Conservation (phyloP, 2,797 vertebrate genomes). For the Tolypeutes matacus region DNA sequence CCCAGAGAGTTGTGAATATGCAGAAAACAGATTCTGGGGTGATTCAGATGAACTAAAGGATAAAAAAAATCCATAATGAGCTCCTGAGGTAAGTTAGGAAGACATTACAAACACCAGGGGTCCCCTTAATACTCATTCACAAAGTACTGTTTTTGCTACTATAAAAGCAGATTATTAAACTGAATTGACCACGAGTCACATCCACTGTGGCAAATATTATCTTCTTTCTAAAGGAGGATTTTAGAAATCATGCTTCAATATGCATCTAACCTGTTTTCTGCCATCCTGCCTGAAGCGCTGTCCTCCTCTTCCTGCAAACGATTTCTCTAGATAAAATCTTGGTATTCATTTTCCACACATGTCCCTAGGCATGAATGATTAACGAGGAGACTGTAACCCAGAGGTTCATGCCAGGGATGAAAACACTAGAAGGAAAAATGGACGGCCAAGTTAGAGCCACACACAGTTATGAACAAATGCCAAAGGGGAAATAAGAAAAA, state of each 20-base stretch:
- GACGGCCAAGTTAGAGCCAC: accelerated
- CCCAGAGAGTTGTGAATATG: accelerated
- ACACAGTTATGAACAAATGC: accelerated
- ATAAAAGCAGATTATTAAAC: background rate
- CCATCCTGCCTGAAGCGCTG: accelerated
- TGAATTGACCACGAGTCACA: accelerated
- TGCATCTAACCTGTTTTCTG: background rate
- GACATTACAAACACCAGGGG: accelerated
- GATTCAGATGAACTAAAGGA: background rate
- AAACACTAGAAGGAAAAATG: background rate
- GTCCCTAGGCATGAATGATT: background rate
- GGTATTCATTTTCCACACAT: accelerated
- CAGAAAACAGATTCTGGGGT: background rate
- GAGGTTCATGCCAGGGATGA: background rate
- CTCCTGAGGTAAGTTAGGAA: accelerated
- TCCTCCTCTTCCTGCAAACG: no score
- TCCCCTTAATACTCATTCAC: accelerated
- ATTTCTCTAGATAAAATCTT: accelerated
- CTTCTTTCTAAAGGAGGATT: accelerated
- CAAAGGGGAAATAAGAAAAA: background rate
- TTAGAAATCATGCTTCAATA: background rate
- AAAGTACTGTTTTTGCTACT: no score
- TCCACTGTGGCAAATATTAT: accelerated
- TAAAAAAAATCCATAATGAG: accelerated
- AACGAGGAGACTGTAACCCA: background rate